Base-by-base conservation (phyloP, 2,797 vertebrate species). In the Eospalax fontanierii region DNA sequence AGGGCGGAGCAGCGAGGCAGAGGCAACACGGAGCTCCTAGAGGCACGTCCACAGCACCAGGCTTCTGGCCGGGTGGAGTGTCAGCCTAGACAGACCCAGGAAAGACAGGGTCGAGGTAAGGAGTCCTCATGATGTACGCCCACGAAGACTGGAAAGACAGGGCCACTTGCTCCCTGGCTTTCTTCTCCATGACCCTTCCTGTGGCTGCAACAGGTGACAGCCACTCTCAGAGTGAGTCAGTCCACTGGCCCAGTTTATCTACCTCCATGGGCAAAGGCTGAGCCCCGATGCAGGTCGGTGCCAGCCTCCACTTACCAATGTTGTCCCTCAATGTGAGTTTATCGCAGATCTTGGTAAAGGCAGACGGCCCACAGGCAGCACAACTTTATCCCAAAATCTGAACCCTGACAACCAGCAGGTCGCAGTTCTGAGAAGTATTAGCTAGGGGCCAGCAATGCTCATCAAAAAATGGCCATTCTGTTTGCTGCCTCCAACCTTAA, bases 231-330 rank as follows among this genome's bases (percentile, higher is more conserved):
- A 71, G 85, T 24, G 24, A 76, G 8, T 18, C 22, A 76, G 8
- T 18, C 22, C 33, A 19, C 18, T 14, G 46, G n/a, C 40, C 59
- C 33, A 75, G 14, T 43, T 35, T 16, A 16, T 68, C 21, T 68
- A 2, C 9, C 14, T 71, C 54, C 11, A 28, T 8, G 43, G 71
- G 57, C 8, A 18, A 1, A 11, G 18, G 28, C 68, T 73, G 50
- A 57, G 4, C 19, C 66, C 30, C 26, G 14, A 2, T 30, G 10
- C 59, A 75, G 19, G 4, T 38, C 14, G 57, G 65, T 33, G 33
- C 66, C 2, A 1, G 46, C 9, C 30, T 9, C 30, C 16, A 16
- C 5, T 33, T 5, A 14, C 4, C 5, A 1, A 46, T 0, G 7
- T 7, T 33, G 50, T 43, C 12, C 22, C 54, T 11, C 28, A 26